phyloP scores from a whole-genome alignment of 1,140 invertebrate species.

The Lepidurus couesii region DNA sequence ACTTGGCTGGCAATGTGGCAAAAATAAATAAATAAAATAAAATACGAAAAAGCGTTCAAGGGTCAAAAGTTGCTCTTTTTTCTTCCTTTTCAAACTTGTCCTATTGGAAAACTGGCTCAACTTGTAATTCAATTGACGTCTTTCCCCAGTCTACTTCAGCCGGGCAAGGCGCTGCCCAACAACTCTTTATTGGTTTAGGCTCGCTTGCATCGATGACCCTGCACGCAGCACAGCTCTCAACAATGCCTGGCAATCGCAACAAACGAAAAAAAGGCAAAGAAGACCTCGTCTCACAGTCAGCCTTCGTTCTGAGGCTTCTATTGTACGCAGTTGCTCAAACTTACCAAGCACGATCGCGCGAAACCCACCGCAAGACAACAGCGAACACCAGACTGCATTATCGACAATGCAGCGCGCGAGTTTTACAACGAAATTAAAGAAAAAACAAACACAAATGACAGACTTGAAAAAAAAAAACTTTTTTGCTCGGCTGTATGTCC shows the following conservation, averaged over 20 bases:
- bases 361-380: neutral
- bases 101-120: neutral
- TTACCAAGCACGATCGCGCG: neutral
- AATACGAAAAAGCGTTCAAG: neutral
- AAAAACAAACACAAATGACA: neutral
- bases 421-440: neutral
- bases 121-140: neutral
- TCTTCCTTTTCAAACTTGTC: neutral
- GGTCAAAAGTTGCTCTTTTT: neutral
- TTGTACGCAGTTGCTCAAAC: neutral
- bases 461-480: neutral
- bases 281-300: neutral
- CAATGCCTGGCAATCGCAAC: neutral
- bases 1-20: neutral
- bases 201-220: neutral
- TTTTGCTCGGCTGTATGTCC: neutral
- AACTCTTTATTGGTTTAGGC: slow-evolving; percentile 16
- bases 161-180: neutral
- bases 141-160: neutral
- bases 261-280: neutral
- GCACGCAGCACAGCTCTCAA: slow-evolving; percentile 12
- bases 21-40: too few species aligned
- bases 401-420: neutral
- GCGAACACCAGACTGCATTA: neutral
- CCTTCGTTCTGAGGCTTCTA: neutral